Conservation (phyloP, 2,797 vertebrate species). For the Coreius guichenoti region DNA sequence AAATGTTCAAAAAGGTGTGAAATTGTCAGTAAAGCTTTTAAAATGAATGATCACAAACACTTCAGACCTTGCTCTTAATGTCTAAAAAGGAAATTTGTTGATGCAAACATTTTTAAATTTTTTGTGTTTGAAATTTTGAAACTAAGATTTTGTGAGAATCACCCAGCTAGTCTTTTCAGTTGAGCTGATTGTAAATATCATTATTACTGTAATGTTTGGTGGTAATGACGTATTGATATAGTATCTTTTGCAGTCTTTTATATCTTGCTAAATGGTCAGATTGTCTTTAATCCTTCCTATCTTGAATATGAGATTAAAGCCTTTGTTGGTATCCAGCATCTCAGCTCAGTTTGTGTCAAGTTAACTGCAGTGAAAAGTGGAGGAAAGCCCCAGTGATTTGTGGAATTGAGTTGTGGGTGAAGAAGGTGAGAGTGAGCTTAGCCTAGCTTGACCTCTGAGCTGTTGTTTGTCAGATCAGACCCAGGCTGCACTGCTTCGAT, state of each 20-base stretch:
- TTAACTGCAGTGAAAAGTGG: conserved; percentile 18
- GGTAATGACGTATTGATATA: neutral
- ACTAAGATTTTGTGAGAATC: no score
- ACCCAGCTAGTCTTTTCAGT: neutral
- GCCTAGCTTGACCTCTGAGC: conserved; percentile 57
- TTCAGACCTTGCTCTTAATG: no score
- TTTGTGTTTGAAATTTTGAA: no score
- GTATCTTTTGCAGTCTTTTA: neutral
- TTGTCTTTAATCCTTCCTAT: neutral
- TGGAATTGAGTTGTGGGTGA: conserved; percentile 55
- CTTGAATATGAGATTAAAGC: neutral
- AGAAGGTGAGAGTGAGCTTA: conserved; percentile 63
- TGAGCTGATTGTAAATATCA: neutral
- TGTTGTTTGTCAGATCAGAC: neutral
- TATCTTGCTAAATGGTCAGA: neutral
- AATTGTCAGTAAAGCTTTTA: no score
- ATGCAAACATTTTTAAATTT: no score
- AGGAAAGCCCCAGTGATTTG: conserved; percentile 63
- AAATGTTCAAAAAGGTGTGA: no score
- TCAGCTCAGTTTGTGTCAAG: neutral
- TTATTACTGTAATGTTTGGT: neutral
- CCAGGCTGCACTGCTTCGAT: neutral
- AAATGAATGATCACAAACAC: no score
- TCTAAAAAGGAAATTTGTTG: no score
- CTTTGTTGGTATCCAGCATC: conserved; percentile 19